Base-by-base conservation (phyloP, 2,113 vertebrate species). In the Strix aluco region DNA sequence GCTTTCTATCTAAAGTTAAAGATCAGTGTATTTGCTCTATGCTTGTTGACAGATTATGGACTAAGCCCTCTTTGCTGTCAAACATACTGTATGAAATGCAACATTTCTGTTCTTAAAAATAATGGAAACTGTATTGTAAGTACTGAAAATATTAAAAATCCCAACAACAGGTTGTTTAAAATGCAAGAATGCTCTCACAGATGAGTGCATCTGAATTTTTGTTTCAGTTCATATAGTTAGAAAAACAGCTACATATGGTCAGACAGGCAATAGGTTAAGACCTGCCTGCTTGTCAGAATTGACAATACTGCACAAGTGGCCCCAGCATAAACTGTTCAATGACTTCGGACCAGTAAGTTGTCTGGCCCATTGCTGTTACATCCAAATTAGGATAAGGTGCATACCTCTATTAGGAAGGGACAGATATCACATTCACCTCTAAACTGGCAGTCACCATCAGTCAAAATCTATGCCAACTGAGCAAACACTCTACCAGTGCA, bases 191-290 rank as follows among this genome's bases (percentile, higher is more conserved):
- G 49, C 15, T 86, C 49, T 90, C 46, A 80, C 6, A 65, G 25
- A 57, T 65, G 15, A 81, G 3, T 49, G 21, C 23, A 49, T 62
- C n/a, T 67, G 15, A 90, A 92, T 66, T 86, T 49, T 58, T 74
- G 23, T 90, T 88, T 92, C 69, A 38, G 22, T 54, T 69, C 36
- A 84, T 15, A 54, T 66, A 38, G 55, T 70, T 12, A 84, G 51
- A 93, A 94, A 95, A 95, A 63, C 57, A 92, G 78, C 69, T 78
- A 66, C 88, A 82, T 93, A 93, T 74, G 78, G 84, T 54, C 54
- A 95, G 84, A 84, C 29, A 71, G 65, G 42, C 38, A 95, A 63
- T 26, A 78, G 61, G 85, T 29, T 91, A 84, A 96, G 74, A 49
- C 52, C 52, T 71, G 27, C 9, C 34, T 80, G 55, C 38, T 74